Conservation (phyloP, 1,140 invertebrate species). For the Cyrtorhinus lividipennis region DNA sequence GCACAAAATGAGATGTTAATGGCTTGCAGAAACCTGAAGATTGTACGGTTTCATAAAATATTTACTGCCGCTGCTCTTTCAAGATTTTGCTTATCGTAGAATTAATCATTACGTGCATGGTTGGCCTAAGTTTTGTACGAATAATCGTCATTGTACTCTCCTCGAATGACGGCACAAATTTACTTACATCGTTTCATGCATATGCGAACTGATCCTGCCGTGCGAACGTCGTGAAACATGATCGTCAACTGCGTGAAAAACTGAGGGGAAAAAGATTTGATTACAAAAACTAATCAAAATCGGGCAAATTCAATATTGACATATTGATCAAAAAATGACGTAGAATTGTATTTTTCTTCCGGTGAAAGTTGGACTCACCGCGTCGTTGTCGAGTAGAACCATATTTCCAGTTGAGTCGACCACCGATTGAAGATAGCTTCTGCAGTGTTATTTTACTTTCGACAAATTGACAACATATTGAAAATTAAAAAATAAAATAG, state of each 20-base stretch:
- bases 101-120: no score
- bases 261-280: constrained; percentile 29
- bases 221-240: constrained; percentile 47
- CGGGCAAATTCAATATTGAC: constrained; percentile 16
- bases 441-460: background rate
- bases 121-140: no score
- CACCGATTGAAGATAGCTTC: background rate
- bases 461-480: background rate
- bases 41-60: no score
- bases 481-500: background rate
- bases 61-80: no score
- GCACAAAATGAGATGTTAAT: no score
- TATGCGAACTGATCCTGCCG: constrained; percentile 45
- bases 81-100: no score
- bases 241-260: constrained; percentile 48
- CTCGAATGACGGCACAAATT: no score
- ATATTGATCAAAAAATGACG: constrained; percentile 17
- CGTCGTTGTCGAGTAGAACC: constrained; percentile 50
- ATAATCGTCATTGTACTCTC: constrained; percentile 18
- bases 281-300: background rate
- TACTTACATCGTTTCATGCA: constrained; percentile 55
- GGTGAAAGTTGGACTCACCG: constrained; percentile 40
- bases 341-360: constrained; percentile 9
- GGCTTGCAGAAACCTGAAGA: no score
- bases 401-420: constrained; percentile 31